Evolutionary conservation across 2,797 vertebrate species (phyloP), one percentile per base, ranked within the genome.

Genomic region (Acanthiza pusilla): DNA sequence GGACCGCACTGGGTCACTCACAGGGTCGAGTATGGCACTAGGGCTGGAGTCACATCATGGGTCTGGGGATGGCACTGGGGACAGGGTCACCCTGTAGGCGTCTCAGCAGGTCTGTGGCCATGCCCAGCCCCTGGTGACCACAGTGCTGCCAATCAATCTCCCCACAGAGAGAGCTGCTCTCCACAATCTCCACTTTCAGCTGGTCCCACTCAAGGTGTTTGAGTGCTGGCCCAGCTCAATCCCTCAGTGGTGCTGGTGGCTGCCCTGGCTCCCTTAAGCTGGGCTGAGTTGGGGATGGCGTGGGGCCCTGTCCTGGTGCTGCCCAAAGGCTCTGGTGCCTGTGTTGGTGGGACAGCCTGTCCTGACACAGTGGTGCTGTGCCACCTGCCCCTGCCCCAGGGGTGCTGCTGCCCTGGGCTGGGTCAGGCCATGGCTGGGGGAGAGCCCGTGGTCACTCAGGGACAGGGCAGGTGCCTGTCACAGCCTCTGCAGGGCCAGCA

Each of bases 171-270:
- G 9, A 13, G 22, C 9, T 3, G 10, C 53, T 73, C 53, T 74
- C 36, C 32, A 48, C 43, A 61, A 7, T 38, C 74, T 6, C 53
- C 51, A 57, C 77, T 55, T 48, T 29, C 29, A 4, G 30, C 19
- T 45, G 8, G 5, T 65, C 47, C 30, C 6, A 4, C 30, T 11
- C 3, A 1, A 12, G 38, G 11, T 40, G 27, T 30, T 61, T 27
- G 47, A 45, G 14, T 0, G 0, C 50, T 36, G 2, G 2, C 20
- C 15, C n/a, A 13, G 30, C 20, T 1, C 7, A 14, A 0, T 3
- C 6, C 0, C 0, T 22, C 13, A 8, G n/a, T 5, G 9, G 1
- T n/a, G 47, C 7, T 19, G 60, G 6, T 21, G 4, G 30, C 4
- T 62, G 42, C 2, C 2, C 2, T 12, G 17, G 12, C 21, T 10